phyloP scores from a whole-genome alignment of 2,797 vertebrate genomes.

The Pelochelys cantorii region DNA sequence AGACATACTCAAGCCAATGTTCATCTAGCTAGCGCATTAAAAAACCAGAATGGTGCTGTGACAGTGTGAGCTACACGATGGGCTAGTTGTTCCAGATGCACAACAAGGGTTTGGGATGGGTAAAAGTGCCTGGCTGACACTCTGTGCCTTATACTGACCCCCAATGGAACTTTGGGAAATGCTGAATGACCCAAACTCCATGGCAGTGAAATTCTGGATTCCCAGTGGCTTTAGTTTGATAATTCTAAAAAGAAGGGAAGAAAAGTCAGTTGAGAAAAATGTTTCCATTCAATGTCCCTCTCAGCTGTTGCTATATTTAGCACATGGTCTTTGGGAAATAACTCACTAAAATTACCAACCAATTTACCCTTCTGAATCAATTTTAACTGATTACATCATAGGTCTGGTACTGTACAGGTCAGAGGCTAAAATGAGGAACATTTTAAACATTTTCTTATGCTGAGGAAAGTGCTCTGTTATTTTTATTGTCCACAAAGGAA shows the following conservation, averaged over 20 bases:
- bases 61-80: not conserved
- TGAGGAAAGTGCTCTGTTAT: not conserved
- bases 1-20: not conserved
- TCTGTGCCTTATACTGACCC: not conserved
- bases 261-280: not conserved
- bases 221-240: not conserved
- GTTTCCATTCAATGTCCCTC: not conserved
- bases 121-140: not conserved
- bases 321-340: not conserved
- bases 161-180: not conserved
- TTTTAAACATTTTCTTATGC: not conserved
- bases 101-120: not conserved
- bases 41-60: not conserved
- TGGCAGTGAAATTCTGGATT: not conserved
- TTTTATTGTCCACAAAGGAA: not conserved
- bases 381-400: not conserved
- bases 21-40: not conserved
- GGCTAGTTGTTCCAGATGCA: not conserved
- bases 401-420: accelerated
- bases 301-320: not conserved
- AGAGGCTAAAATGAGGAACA: not conserved
- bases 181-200: accelerated
- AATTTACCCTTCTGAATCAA: not conserved
- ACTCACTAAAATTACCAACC: not conserved
- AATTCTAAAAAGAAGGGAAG: not conserved